Percentiles rank a stretch among this genome's conserved stretches.
phyloP scores from a whole-genome alignment of 2,797 vertebrate species.

The Alauda arvensis region DNA sequence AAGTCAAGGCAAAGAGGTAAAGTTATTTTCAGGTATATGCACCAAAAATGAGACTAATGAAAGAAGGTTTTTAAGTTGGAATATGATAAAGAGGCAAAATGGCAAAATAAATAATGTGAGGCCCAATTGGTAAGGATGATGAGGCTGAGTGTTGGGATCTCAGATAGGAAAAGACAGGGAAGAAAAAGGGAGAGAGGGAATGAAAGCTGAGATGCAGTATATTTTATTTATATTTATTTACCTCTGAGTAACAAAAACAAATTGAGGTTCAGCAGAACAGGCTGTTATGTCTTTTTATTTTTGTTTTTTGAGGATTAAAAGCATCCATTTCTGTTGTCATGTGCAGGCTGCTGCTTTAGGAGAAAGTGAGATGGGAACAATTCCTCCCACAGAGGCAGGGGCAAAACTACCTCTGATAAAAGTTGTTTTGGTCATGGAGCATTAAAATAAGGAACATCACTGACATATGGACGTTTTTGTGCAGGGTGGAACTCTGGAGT shows the following conservation, averaged over 20 bases:
- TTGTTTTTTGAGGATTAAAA: background rate
- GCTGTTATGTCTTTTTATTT: background rate
- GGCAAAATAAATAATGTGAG: background rate
- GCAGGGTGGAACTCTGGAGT: background rate
- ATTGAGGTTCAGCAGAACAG: background rate
- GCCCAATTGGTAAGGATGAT: background rate
- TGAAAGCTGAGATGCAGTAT: background rate
- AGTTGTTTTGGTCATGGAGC: background rate
- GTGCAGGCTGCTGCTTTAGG: background rate
- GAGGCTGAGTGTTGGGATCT: background rate
- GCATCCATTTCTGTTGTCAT: background rate
- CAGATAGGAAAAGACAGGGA: background rate
- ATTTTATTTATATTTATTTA: background rate
- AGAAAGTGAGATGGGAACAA: background rate
- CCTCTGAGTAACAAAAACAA: background rate
- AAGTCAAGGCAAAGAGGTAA: background rate
- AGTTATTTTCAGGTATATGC: background rate
- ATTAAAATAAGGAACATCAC: background rate
- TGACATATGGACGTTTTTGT: accelerated
- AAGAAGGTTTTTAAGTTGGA: background rate
- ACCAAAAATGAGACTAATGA: background rate
- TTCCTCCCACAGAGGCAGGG: background rate
- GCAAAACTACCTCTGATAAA: background rate
- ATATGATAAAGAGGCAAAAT: background rate
- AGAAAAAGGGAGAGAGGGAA: background rate